Evolutionary conservation across 2,113 vertebrate species (phyloP).

Genomic region (Cairina moschata): DNA sequence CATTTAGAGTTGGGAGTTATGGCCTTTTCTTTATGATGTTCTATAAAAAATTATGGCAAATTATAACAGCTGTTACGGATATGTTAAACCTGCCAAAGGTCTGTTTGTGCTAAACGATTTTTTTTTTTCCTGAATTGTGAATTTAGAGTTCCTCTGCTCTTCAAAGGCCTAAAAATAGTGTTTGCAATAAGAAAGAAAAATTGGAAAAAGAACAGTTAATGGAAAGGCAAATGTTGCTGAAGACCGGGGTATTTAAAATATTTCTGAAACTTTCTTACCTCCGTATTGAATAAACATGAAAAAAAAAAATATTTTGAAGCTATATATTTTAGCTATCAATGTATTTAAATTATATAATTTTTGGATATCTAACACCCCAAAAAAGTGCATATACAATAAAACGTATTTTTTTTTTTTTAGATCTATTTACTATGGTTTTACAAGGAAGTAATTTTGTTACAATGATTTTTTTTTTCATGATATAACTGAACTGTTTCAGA

Average conservation of each 20-base stretch:
- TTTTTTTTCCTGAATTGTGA: not conserved
- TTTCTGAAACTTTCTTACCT: not conserved
- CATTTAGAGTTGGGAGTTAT: constrained; percentile 54
- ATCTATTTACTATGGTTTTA: constrained; percentile 39
- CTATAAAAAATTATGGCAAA: constrained; percentile 68
- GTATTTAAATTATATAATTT: not conserved
- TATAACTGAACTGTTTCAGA: not conserved
- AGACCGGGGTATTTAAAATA: not conserved
- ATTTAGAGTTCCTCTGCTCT: not conserved
- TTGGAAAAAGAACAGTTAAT: not conserved
- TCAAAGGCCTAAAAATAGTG: not conserved
- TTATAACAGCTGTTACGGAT: constrained; percentile 69
- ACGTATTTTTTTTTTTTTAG: not conserved
- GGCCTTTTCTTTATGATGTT: constrained; percentile 55
- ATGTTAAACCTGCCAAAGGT: constrained; percentile 54
- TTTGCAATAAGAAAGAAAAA: not conserved
- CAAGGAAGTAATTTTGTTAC: constrained; percentile 1
- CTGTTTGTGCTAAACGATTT: constrained; percentile 54
- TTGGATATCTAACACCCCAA: not conserved
- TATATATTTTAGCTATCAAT: not conserved
- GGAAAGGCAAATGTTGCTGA: not conserved
- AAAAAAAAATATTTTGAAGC: not conserved
- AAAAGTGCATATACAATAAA: not conserved
- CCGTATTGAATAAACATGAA: not conserved
- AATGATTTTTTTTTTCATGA: not conserved